Base-by-base conservation (phyloP, 2,797 vertebrate genomes). In the Protosalanx chinensis region DNA sequence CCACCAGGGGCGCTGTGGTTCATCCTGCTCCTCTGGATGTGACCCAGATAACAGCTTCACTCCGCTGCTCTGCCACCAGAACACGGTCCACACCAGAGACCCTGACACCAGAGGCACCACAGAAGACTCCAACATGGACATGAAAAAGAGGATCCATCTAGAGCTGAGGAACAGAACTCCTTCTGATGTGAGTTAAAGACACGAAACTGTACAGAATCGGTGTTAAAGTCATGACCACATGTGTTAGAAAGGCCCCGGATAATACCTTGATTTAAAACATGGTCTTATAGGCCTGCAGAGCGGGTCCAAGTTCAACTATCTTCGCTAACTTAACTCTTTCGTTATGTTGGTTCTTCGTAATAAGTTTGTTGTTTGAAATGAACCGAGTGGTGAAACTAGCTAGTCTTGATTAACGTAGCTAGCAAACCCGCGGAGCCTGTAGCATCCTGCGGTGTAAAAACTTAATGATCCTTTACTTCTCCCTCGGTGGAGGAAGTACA, bases 111-210 rank as follows among this genome's bases (percentile, higher is more conserved):
- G 20, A 59, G 71, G 71, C 0, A 0, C 80, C 70, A 81, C 79
- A 84, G 76, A 74, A 46, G 35, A 83, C 85, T 81, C 81, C 82
- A 91, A 88, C 77, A 96, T 96, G 94, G 93, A 95, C 72, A 95
- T 97, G 93, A 93, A 94, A 87, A 95, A 92, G 85, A 90, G 94
- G 86, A 94, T 97, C 77, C 92, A 92, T 68, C 81, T 95, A 85
- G 95, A 97, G 74, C 91, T 96, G 76, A 88, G 94, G 85, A 94
- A 97, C 91, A 92, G 93, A 87, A 93, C 94, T 33, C 95, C 95
- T 64, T 90, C 93, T 27, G 95, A 96, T 70, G 96, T 97, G 82
- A 95, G 94, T 81, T 15, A 2, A 53, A 29, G 68, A 69, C 67
- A 23, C 20, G 12, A 69, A 46, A 60, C 53, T 69, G 60, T 41